phyloP scores from a whole-genome alignment of 2,113 vertebrate genomes.

The Budorcas taxicolor region DNA sequence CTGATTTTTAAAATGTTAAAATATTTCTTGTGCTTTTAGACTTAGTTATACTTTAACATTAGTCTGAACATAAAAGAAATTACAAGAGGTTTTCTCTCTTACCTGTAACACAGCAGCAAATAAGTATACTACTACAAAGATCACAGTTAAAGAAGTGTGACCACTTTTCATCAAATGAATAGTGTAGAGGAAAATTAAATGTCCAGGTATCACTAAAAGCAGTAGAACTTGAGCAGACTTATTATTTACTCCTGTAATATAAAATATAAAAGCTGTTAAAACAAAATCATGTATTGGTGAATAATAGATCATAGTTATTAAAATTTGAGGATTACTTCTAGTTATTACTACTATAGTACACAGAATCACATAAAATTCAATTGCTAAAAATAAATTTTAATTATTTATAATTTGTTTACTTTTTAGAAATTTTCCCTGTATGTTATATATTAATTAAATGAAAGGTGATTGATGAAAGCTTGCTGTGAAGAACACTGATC shows the following conservation, averaged over 20 bases:
- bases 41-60: neutral
- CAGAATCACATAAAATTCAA: neutral
- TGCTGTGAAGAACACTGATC: neutral
- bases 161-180: constrained; percentile 98
- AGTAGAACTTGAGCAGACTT: constrained; percentile 96
- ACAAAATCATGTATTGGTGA: neutral
- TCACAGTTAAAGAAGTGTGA: constrained; percentile 91
- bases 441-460: neutral
- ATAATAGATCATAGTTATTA: neutral
- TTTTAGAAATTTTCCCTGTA: neutral
- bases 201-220: constrained; percentile 91
- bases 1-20: neutral
- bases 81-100: constrained; percentile 49
- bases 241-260: constrained; percentile 90
- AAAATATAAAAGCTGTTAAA: neutral
- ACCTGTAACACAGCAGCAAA: constrained; percentile 94
- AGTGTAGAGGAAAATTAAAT: constrained; percentile 95
- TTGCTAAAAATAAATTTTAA: neutral
- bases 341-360: neutral
- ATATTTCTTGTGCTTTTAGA: neutral
- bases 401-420: neutral
- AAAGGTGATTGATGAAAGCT: neutral
- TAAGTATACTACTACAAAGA: constrained; percentile 92
- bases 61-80: neutral
- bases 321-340: neutral